Evolutionary conservation across 30 jellyfish, hydroid and myxozoan species (phyloP).

Genomic region (Cassiopea xamachana): DNA sequence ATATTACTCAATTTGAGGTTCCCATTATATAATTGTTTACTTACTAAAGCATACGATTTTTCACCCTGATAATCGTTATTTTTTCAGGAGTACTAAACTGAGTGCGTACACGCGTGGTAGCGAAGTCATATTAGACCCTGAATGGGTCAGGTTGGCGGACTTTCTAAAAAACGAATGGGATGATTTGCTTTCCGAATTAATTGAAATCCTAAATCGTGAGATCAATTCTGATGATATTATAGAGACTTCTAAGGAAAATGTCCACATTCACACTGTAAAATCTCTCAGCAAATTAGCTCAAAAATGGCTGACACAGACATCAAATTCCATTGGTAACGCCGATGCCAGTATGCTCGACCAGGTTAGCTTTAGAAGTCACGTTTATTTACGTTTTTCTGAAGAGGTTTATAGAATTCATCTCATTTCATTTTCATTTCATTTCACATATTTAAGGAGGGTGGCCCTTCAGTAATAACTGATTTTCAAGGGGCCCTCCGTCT

Average conservation of each 20-base stretch:
- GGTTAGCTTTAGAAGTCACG: conserved; percentile 42
- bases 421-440: too few species aligned
- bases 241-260: not conserved
- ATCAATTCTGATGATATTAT: conserved; percentile 24
- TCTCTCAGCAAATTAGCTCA: conserved; percentile 40
- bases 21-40: not conserved
- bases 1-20: not conserved
- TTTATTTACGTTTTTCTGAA: not conserved
- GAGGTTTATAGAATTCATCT: too few species aligned
- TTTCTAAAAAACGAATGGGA: conserved; percentile 86
- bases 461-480: too few species aligned
- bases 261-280: conserved; percentile 23
- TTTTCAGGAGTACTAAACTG: conserved; percentile 76
- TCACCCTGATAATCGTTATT: not conserved
- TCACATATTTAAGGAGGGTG: too few species aligned
- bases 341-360: conserved; percentile 87
- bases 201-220: conserved; percentile 71
- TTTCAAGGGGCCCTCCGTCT: too few species aligned
- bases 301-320: conserved; percentile 76
- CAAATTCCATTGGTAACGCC: conserved; percentile 71
- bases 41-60: too few species aligned
- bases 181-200: conserved; percentile 61
- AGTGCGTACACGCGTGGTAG: conserved; percentile 74
- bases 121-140: conserved; percentile 86
- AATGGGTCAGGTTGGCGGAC: conserved; percentile 94